Evolutionary conservation across 92 coral and sea anemone species (phyloP).

Genomic region (Actinostola sp.): DNA sequence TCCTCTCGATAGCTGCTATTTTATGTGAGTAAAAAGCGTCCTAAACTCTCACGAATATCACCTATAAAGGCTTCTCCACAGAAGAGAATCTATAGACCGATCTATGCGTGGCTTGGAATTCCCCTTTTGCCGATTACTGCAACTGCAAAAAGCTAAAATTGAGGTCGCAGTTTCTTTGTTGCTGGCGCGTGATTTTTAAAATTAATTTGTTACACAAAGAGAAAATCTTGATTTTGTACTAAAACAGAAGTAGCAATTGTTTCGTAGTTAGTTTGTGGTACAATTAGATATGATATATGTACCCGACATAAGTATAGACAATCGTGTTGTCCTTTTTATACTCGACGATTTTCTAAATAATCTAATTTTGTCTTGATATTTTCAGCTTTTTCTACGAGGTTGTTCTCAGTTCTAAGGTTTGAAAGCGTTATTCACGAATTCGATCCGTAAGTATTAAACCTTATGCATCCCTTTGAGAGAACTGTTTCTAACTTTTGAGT

Average conservation of each 20-base stretch:
- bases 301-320: neutral
- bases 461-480: neutral
- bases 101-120: too few species aligned
- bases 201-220: too few species aligned
- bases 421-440: slow-evolving; percentile 99
- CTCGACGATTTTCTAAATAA: too few species aligned
- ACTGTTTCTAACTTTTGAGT: neutral
- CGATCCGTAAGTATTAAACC: slow-evolving; percentile 90
- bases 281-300: too few species aligned
- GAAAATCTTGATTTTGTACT: too few species aligned
- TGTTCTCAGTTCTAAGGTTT: slow-evolving; percentile 95
- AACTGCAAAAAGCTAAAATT: too few species aligned
- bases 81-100: too few species aligned
- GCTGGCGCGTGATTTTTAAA: too few species aligned
- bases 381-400: slow-evolving; percentile 91
- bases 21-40: slow-evolving; percentile 76
- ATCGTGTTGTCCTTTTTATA: neutral
- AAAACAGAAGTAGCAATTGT: too few species aligned
- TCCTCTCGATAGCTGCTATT: slow-evolving; percentile 85
- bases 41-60: slow-evolving; percentile 4
- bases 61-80: neutral
- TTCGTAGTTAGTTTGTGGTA: too few species aligned
- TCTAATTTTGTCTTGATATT: slow-evolving; percentile 22
- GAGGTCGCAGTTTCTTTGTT: too few species aligned
- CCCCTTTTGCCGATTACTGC: too few species aligned